These are phyloP conservation scores for Drosophila tsacasi DNA, from an alignment of 1,140 invertebrate genomes.

Conservation along the genomic window DNA sequence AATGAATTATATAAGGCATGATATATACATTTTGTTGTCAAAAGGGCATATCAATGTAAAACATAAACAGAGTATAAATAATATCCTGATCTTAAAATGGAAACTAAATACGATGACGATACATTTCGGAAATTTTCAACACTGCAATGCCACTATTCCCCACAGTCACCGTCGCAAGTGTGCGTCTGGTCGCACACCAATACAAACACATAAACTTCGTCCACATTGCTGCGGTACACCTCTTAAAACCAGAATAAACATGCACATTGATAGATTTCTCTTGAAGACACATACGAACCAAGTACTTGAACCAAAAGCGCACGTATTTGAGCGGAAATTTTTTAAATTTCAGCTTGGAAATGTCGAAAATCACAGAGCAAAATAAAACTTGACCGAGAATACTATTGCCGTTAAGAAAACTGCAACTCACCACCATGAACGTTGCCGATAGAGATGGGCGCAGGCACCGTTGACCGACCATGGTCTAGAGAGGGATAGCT, in stretches of 20 bases:
- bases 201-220: constrained; percentile 47
- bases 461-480: constrained; percentile 19
- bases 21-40: too few species aligned
- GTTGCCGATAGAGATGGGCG: constrained; percentile 41
- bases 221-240: constrained; percentile 54
- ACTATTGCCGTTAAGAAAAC: constrained; percentile 81
- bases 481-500: constrained; percentile 37
- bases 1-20: neutral
- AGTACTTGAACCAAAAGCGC: constrained; percentile 68
- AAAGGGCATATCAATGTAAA: too few species aligned
- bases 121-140: constrained; percentile 18
- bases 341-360: constrained; percentile 80
- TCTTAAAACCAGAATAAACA: constrained; percentile 21
- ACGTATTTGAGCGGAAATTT: constrained; percentile 78
- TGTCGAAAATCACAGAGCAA: constrained; percentile 85
- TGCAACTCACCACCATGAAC: constrained; percentile 69
- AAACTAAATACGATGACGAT: constrained; percentile 8
- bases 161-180: constrained; percentile 31
- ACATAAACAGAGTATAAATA: neutral
- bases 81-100: too few species aligned
- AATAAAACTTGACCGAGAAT: constrained; percentile 81
- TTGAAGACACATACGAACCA: constrained; percentile 73
- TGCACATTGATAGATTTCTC: constrained; percentile 20
- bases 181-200: constrained; percentile 56
- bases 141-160: constrained; percentile 42